Conservation (phyloP, 2,797 vertebrate genomes). For the Muraenolepis orangiensis region DNA sequence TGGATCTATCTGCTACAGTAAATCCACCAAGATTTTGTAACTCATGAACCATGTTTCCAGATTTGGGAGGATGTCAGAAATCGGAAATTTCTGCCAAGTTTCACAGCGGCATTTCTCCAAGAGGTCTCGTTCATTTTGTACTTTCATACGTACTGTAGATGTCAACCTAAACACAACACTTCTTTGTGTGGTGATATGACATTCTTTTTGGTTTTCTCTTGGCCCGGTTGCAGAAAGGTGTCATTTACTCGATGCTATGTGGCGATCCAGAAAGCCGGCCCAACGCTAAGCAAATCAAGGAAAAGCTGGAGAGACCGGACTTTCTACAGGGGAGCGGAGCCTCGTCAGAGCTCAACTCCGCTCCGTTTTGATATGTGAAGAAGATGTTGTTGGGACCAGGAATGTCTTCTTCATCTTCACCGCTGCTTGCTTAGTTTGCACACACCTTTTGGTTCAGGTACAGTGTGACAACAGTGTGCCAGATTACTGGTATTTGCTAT, state of each 20-base stretch:
- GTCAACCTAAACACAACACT: not conserved
- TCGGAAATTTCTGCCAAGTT: conserved; percentile 48
- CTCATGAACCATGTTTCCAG: conserved; percentile 35
- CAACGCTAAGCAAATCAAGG: conserved; percentile 41
- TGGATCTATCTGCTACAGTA: not conserved
- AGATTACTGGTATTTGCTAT: no score
- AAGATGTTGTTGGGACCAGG: not conserved
- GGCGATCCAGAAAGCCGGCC: conserved; percentile 49
- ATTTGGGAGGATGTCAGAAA: conserved; percentile 50
- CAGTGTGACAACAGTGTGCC: no score
- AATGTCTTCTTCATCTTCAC: not conserved
- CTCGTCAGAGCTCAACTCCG: conserved; percentile 10
- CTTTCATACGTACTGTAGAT: not conserved
- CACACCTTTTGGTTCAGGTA: no score
- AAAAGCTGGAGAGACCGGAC: conserved; percentile 20
- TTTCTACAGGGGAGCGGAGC: accelerated
- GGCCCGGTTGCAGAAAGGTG: conserved; percentile 41
- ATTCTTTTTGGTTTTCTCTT: not conserved
- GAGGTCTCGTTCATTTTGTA: conserved; percentile 57
- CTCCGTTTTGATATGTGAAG: not conserved
- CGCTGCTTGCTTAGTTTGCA: no score
- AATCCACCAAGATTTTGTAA: not conserved
- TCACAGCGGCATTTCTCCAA: conserved; percentile 36
- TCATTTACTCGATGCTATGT: conserved; percentile 60
- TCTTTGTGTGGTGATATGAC: accelerated